Evolutionary conservation across 2,797 vertebrate species (phyloP), one percentile per base, ranked within the genome.

Genomic region (Gadopsis marmoratus): DNA sequence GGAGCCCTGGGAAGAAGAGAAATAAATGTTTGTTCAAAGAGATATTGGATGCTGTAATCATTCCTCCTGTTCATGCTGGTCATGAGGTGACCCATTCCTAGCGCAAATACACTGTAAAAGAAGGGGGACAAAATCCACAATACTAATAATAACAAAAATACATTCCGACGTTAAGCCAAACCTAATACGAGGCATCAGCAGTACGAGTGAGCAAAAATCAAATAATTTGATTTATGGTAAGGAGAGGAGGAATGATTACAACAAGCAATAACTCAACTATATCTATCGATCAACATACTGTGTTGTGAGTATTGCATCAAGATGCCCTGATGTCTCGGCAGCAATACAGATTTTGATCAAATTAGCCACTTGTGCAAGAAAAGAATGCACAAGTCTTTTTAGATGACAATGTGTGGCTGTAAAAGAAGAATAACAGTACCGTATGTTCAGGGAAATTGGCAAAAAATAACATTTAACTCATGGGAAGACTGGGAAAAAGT

Each of bases 1-100:
- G 60, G 45, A 51, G 47, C 35, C 35, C 35, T 37, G 35, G 53
- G 63, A 31, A 29, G 26, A 39, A 65, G 45, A 65, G 50, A 54
- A 37, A 37, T 16, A 55, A 39, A 26, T 43, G 29, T 51, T 61
- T 43, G 5, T 39, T 58, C 8, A 9, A n/a, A 61, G 55, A 64
- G 11, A 14, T 31, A 54, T 2, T 33, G 41, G 29, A 43, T 5
- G 33, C 21, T 29, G n/a, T 23, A 63, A 51, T 53, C 17, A 43
- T 54, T 39, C 45, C 5, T 37, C n/a, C 37, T 60, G 17, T 41
- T 65, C 4, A 21, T 14, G 23, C n/a, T 37, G 35, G 5, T 23
- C 23, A 11, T 14, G 5, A 63, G 26, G 4, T 35, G 9, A 35
- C 13, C 43, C 3, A 23, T 56, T 37, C 29, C 6, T 3, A 19